A percentile compares a stretch with the other conserved stretches of the same genome.
Conservation (phyloP, 1,140 invertebrate species). For the Dicyema japonicum region DNA sequence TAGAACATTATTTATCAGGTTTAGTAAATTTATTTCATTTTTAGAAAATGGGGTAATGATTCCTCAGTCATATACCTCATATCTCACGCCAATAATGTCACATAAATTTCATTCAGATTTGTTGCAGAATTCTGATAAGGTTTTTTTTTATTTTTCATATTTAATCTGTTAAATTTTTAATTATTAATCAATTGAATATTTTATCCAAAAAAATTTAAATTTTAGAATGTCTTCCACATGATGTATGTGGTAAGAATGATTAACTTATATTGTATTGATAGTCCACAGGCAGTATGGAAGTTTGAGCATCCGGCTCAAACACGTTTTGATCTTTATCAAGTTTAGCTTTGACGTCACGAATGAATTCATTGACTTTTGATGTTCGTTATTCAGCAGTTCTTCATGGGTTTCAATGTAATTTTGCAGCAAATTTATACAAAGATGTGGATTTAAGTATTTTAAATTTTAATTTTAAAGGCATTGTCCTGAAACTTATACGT, state of each 20-base stretch:
- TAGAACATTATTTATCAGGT: slow-evolving; percentile 49
- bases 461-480: slow-evolving; percentile 19
- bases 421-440: slow-evolving; percentile 48
- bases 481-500: slow-evolving; percentile 46
- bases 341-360: no score
- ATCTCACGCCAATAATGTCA: slow-evolving; percentile 47
- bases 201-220: slow-evolving; percentile 1
- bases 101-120: slow-evolving; percentile 39
- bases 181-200: neutral
- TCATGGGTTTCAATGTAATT: slow-evolving; percentile 72
- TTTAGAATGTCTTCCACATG: slow-evolving; percentile 6
- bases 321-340: no score
- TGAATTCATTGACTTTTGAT: no score
- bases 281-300: slow-evolving; percentile 34
- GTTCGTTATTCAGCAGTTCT: no score
- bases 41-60: slow-evolving; percentile 55
- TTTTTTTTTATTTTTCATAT: slow-evolving; percentile 12
- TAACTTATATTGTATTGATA: slow-evolving; percentile 32
- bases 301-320: no score
- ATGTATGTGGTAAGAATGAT: slow-evolving; percentile 33
- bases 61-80: slow-evolving; percentile 56
- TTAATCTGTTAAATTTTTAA: neutral
- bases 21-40: neutral
- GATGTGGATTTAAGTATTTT: slow-evolving; percentile 38
- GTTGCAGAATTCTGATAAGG: slow-evolving; percentile 23